Evolutionary conservation across 2,888 invertebrate species (phyloP), one percentile per base, ranked within the genome.

Genomic region (Cosmia pyralina): DNA sequence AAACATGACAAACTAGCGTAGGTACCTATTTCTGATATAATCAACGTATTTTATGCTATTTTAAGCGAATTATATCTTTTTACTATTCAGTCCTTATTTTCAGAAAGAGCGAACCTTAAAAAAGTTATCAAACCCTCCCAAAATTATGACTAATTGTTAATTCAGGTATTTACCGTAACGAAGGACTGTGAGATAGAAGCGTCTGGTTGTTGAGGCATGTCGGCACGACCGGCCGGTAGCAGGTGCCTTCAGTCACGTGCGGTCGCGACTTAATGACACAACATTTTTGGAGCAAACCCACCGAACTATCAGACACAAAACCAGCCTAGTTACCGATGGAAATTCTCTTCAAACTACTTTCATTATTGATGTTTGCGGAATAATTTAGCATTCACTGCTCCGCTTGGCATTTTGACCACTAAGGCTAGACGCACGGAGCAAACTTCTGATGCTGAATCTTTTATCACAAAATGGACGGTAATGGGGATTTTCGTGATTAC

Each of bases 221-320:
- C 92, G 90, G 88, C 91, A 90, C 91, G 90, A 87, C 75, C 83
- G 83, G 78, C 81, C 88, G 85, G 87, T 85, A 89, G 91, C 93
- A 93, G 93, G 91, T 93, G 93, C 88, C 87, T 82, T 85, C 90
- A 86, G 92, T 93, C 93, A 93, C 93, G 93, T 92, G 89, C 91
- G 87, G 76, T 85, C 82, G 85, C 88, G 86, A 89, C 88, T 86
- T 89, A 90, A 92, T 89, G 87, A 90, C 88, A 88, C 79, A 81
- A 87, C 87, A 87, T 91, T 91, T 90, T 90, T 81, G 86, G 85
- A 84, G 85, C 87, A 82, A 87, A 79, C 85, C 82, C 67, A 81
- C 82, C 77, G 77, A 85, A 85, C 84, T 85, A 88, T 87, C 69
- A 72, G 81, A 81, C 73, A 81, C 75, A 83, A 87, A 89, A 88